These are phyloP conservation scores for Tiliacea aurago DNA, from an alignment of 2,888 invertebrate species.

Conservation along the genomic window DNA sequence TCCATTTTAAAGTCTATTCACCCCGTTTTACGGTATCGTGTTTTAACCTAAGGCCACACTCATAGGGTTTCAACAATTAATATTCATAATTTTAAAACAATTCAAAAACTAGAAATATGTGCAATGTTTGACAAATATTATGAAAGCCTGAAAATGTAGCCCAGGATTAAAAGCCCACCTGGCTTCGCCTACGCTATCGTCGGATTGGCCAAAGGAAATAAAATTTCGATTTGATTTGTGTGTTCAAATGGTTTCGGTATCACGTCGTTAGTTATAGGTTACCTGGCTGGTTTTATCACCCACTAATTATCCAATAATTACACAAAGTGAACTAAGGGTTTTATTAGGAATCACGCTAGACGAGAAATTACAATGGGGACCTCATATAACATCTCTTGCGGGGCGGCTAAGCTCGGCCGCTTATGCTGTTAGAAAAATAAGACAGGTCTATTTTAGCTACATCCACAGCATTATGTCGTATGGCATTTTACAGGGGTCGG, in stretches of 20 bases:
- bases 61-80: background rate
- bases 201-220: constrained; percentile 1
- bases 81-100: background rate
- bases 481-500: no score
- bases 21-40: no score
- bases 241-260: background rate
- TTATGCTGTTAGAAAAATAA: no score
- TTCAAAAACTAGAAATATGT: background rate
- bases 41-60: constrained; percentile 1
- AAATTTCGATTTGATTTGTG: background rate
- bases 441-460: no score
- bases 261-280: background rate
- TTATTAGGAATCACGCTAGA: no score
- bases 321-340: background rate
- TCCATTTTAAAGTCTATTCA: no score
- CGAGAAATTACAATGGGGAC: no score
- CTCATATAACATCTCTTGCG: no score
- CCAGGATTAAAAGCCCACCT: constrained; percentile 16
- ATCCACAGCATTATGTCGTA: no score
- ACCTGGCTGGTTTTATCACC: background rate
- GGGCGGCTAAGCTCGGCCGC: no score
- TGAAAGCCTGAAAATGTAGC: background rate
- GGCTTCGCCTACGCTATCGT: background rate
- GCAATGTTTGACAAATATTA: background rate
- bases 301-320: background rate